Percentiles rank a stretch among this genome's conserved stretches.
Evolutionary conservation across 2,797 vertebrate species (phyloP).

Genomic region (Sebastes melanostomus): DNA sequence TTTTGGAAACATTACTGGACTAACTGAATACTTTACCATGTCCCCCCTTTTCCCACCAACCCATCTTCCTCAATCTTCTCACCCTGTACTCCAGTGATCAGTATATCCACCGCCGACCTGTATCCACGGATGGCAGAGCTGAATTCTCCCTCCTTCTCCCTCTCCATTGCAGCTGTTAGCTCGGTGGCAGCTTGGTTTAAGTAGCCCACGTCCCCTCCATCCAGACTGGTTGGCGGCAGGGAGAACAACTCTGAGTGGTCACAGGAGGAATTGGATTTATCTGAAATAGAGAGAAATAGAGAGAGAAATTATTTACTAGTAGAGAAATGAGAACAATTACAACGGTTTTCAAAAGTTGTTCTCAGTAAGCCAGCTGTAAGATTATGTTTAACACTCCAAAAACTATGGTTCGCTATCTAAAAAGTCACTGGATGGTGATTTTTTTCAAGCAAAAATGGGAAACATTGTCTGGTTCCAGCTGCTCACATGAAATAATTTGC

Average conservation of each 20-base stretch:
- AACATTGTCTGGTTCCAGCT: neutral
- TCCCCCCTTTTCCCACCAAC: neutral
- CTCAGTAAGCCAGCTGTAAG: neutral
- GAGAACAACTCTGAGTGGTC: slow-evolving; percentile 76
- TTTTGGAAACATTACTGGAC: neutral
- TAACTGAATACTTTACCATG: neutral
- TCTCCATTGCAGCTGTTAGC: slow-evolving; percentile 83
- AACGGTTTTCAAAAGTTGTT: neutral
- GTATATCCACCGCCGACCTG: slow-evolving; percentile 85
- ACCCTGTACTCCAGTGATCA: slow-evolving; percentile 89
- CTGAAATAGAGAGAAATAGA: slow-evolving; percentile 48
- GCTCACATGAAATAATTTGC: too few relatives aligned
- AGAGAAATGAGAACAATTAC: neutral
- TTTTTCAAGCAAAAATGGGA: neutral
- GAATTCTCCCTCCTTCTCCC: slow-evolving; percentile 84
- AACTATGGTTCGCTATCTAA: neutral
- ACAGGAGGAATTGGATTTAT: slow-evolving; percentile 45
- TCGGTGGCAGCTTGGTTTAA: slow-evolving; percentile 81
- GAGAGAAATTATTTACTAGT: neutral
- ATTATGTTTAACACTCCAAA: neutral
- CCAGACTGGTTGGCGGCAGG: slow-evolving; percentile 60
- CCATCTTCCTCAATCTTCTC: slow-evolving; percentile 16
- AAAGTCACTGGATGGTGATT: neutral
- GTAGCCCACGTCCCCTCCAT: slow-evolving; percentile 73
- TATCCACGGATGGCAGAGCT: slow-evolving; percentile 83